A percentile compares a stretch with the other conserved stretches of the same genome.
These are phyloP conservation scores for Rhinopomastus cyanomelas DNA, from an alignment of 2,113 vertebrate species.

Conservation along the genomic window DNA sequence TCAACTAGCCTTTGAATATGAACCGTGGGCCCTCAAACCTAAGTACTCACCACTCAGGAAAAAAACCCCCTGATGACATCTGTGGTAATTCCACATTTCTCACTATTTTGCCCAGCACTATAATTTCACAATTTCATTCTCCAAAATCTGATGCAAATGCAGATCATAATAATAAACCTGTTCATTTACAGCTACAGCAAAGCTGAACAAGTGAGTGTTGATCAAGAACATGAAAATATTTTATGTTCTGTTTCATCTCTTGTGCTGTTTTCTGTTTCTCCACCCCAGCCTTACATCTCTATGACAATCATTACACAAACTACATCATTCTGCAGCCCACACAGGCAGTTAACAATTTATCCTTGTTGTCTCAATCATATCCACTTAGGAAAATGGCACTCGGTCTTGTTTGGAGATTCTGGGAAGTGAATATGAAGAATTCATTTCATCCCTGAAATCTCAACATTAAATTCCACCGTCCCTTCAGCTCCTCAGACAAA, in stretches of 20 bases:
- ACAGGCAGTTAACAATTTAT: conserved; percentile 49
- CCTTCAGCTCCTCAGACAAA: conserved; percentile 35
- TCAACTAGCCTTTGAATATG: not conserved
- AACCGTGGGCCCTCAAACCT: not conserved
- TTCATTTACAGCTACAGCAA: not conserved
- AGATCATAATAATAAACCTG: not conserved
- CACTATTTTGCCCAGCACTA: not conserved
- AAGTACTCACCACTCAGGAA: not conserved
- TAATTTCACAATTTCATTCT: not conserved
- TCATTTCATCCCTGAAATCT: not conserved
- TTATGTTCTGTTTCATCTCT: not conserved
- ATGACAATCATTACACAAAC: conserved; percentile 47
- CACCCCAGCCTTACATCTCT: conserved; percentile 43
- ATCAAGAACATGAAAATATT: conserved; percentile 21
- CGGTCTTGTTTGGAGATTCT: not conserved
- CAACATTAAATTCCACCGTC: not conserved
- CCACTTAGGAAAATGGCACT: not conserved
- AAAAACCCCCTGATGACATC: not conserved
- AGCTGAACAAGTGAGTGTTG: not conserved
- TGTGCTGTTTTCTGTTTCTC: not conserved
- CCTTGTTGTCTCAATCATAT: conserved; percentile 19
- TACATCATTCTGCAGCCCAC: conserved; percentile 46
- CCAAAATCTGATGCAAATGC: not conserved
- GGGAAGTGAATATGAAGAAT: not conserved
- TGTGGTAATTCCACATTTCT: not conserved